phyloP scores from a whole-genome alignment of 1,140 invertebrate genomes.

The Hyles vespertilio region DNA sequence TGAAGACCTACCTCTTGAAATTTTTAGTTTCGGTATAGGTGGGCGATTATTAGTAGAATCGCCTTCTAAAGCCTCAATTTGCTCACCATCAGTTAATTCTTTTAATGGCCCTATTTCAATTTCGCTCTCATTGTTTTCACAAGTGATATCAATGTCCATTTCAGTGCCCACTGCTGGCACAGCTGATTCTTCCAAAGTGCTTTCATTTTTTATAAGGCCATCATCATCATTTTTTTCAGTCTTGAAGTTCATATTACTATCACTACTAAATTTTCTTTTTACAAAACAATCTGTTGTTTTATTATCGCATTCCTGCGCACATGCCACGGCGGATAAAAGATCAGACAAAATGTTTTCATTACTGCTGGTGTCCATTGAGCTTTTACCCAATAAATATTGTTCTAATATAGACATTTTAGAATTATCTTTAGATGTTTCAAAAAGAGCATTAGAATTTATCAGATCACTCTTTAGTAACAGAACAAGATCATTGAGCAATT shows the following conservation, averaged over 20 bases:
- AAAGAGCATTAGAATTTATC: slow-evolving; percentile 40
- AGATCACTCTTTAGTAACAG: slow-evolving; percentile 80
- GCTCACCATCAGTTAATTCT: slow-evolving; percentile 61
- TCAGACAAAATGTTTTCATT: slow-evolving; percentile 79
- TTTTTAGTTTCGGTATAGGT: slow-evolving; percentile 72
- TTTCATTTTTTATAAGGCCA: slow-evolving; percentile 57
- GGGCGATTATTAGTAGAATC: slow-evolving; percentile 56
- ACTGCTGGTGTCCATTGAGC: slow-evolving; percentile 40
- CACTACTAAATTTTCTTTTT: slow-evolving; percentile 60
- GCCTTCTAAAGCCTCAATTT: slow-evolving; percentile 42
- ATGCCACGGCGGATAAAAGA: slow-evolving; percentile 77
- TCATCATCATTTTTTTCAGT: slow-evolving; percentile 46
- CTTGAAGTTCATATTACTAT: slow-evolving; percentile 66
- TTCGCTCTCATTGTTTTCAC: slow-evolving; percentile 59
- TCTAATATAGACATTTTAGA: slow-evolving; percentile 70
- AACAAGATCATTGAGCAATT: slow-evolving; percentile 82
- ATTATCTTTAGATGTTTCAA: slow-evolving; percentile 55
- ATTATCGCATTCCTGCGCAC: slow-evolving; percentile 74
- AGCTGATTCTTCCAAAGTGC: slow-evolving; percentile 65
- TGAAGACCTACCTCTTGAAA: slow-evolving; percentile 64
- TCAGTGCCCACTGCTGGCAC: slow-evolving; percentile 72
- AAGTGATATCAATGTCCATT: slow-evolving; percentile 74
- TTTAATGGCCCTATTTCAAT: slow-evolving; percentile 70
- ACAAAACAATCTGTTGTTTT: slow-evolving; percentile 63
- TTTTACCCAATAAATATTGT: slow-evolving; percentile 68